These are phyloP conservation scores for Sinosuthora webbiana DNA, from an alignment of 2,113 vertebrate genomes.

Conservation along the genomic window DNA sequence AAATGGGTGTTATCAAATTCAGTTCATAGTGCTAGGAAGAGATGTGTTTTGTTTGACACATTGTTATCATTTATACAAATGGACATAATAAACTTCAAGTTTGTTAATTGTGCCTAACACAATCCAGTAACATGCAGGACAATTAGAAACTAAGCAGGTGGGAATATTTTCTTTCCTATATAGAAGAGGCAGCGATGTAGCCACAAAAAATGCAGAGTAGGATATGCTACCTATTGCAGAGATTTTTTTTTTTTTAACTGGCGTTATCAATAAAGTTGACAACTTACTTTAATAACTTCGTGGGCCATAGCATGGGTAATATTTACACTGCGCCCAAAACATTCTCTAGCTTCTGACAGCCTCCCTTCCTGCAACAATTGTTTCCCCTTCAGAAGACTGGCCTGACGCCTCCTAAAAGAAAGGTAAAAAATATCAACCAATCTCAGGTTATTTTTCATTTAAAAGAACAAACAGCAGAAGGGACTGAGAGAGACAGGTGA, in stretches of 20 bases:
- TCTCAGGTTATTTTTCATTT: background rate
- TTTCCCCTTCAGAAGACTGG: slow-evolving; percentile 87
- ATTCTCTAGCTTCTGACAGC: slow-evolving; percentile 88
- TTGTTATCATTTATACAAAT: background rate
- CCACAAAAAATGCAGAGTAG: background rate
- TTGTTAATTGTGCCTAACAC: background rate
- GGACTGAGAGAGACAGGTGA: background rate
- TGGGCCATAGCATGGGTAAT: slow-evolving; percentile 92
- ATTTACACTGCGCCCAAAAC: slow-evolving; percentile 88
- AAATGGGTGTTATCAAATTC: background rate
- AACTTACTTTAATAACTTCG: slow-evolving; percentile 88
- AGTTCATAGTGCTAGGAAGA: background rate
- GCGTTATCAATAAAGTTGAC: background rate
- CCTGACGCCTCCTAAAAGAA: slow-evolving; percentile 84
- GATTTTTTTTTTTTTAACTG: background rate
- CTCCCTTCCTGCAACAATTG: slow-evolving; percentile 91
- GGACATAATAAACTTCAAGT: background rate
- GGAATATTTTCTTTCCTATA: background rate
- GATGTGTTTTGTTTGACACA: background rate
- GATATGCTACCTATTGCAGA: background rate
- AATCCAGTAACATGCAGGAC: background rate
- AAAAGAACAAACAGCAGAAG: background rate
- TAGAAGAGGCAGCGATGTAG: background rate
- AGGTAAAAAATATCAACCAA: background rate
- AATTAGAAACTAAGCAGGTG: background rate